These are phyloP conservation scores for Kryptolebias ocellatus DNA, from an alignment of 2,797 vertebrate genomes.

Conservation along the genomic window DNA sequence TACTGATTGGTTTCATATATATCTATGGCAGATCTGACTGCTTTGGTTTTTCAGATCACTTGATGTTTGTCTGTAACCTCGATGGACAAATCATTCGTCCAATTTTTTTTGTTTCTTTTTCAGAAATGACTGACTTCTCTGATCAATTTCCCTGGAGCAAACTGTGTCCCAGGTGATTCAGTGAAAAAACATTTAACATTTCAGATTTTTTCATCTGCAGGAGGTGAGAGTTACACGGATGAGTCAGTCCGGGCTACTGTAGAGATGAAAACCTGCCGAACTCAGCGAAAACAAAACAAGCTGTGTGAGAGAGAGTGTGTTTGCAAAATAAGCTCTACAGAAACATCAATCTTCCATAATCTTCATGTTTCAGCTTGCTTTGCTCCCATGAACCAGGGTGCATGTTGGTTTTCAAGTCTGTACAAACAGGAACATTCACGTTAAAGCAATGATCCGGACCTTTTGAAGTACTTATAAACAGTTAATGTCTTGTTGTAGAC, in stretches of 20 bases:
- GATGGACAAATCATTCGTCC: no score
- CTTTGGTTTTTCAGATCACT: no score
- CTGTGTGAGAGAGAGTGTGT: not conserved
- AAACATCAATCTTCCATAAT: constrained; percentile 1
- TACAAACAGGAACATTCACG: constrained; percentile 11
- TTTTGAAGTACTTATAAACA: no score
- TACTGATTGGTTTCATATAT: no score
- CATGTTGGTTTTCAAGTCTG: not conserved
- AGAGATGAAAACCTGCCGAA: not conserved
- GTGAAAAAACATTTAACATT: not conserved
- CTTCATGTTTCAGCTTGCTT: not conserved
- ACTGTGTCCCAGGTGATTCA: not conserved
- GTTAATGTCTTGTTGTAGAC: no score
- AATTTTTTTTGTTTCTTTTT: no score
- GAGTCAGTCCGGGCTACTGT: no score
- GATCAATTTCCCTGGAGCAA: no score
- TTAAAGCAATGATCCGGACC: no score
- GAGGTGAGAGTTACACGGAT: not conserved
- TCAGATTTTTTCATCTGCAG: not conserved
- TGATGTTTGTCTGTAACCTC: no score
- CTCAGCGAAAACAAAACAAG: not conserved
- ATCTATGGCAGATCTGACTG: no score
- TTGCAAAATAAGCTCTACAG: constrained; percentile 6
- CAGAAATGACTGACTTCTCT: no score
- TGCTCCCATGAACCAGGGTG: not conserved